Conservation (phyloP, 2,888 invertebrate species). For the Maniola hyperantus region DNA sequence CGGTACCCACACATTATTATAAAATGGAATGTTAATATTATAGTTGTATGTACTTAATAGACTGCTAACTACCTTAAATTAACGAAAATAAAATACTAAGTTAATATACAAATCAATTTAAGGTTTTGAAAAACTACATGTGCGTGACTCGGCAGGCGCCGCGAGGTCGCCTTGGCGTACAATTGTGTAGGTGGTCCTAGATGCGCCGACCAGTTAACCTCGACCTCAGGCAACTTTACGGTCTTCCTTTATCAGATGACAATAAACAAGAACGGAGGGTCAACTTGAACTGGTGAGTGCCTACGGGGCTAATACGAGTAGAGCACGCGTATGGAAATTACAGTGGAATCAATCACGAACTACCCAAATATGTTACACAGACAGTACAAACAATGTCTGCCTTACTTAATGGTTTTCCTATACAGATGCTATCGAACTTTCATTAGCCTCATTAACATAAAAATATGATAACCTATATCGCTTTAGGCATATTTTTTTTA, state of each 20-base stretch:
- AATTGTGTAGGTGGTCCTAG: slow-evolving; percentile 70
- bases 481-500: not conserved
- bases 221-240: slow-evolving; percentile 53
- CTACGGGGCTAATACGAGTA: slow-evolving; percentile 77
- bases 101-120: slow-evolving; percentile 38
- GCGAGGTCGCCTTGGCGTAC: slow-evolving; percentile 71
- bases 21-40: not conserved
- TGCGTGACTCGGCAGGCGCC: slow-evolving; percentile 81
- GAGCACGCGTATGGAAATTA: slow-evolving; percentile 82
- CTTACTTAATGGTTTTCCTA: slow-evolving; percentile 64
- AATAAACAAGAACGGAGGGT: slow-evolving; percentile 40
- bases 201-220: slow-evolving; percentile 57
- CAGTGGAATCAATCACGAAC: slow-evolving; percentile 80
- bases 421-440: slow-evolving; percentile 57
- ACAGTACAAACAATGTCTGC: slow-evolving; percentile 69
- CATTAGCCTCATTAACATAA: slow-evolving; percentile 17
- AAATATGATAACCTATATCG: slow-evolving; percentile 7
- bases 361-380: slow-evolving; percentile 68
- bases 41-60: not conserved
- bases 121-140: slow-evolving; percentile 73
- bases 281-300: slow-evolving; percentile 57
- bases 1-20: no score
- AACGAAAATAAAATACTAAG: slow-evolving; percentile 20
- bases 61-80: not conserved
- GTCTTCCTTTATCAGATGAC: slow-evolving; percentile 37